Base-by-base conservation (phyloP, 1,140 invertebrate genomes). In the Drosophila arizonae region DNA sequence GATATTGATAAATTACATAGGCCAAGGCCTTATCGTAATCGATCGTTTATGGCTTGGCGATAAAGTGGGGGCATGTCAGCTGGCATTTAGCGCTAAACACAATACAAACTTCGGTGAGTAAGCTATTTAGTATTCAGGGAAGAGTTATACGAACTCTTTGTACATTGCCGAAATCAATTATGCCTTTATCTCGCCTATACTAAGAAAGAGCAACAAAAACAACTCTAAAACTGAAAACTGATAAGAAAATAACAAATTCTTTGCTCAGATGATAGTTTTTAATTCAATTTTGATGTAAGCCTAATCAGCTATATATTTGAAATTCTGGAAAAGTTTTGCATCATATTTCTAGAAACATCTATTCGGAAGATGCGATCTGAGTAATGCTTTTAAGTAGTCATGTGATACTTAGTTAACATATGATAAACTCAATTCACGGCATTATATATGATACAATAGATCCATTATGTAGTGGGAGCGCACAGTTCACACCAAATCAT, bases 21-120 rank as follows among this genome's bases (percentile, higher is more conserved):
- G 51, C 41, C 71, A 73, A 62, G 65, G 65, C 21, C 33, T 62
- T 73, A 73, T 73, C 65, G 68, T 73, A 62, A 73, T 62, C 57
- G 57, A 33, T 54, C 13, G 62, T 73, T 73, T 69, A 73, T 73
- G 56, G 66, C 57, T 69, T 62, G 54, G 24, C 46, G 57, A 56
- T 62, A 73, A 62, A 36, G 21, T 54, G 28, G 30, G 55, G 39
- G 36, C 21, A 43, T 46, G 48, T 21, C 50, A 52, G 48, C 46
- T 63, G 33, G 17, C 11, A 51, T 63, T 24, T 36, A 57, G 10
- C 58, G 56, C 17, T 69, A 46, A 62, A 51, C 56, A 56, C 56
- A 56, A 68, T 41, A 48, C 39, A 55, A 72, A 57, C 46, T 36
- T 52, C 13, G 5, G 9, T 21, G 41, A 28, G 2, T 33, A 13